Conservation (phyloP, 2,113 vertebrate species). For the Microcebus tavaratra region DNA sequence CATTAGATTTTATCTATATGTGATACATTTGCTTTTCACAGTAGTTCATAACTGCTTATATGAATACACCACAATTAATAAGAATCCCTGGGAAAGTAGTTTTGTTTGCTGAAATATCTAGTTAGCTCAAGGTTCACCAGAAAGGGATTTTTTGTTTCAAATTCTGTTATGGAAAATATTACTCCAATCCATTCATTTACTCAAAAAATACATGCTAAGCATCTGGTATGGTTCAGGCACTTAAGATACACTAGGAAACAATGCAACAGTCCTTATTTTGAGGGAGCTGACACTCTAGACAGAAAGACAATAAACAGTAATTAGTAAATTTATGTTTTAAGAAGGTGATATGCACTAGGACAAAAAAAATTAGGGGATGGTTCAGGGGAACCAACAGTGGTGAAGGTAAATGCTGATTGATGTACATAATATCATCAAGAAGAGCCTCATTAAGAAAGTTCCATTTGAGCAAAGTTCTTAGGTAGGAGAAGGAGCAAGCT, state of each 20-base stretch:
- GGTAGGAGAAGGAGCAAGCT: background rate
- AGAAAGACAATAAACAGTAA: background rate
- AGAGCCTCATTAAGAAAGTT: background rate
- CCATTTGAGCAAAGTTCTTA: background rate
- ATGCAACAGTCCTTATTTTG: background rate
- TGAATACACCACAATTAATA: background rate
- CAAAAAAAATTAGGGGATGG: background rate
- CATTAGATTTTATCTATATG: background rate
- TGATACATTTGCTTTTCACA: background rate
- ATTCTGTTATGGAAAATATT: background rate
- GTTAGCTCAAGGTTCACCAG: background rate
- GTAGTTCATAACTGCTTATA: background rate
- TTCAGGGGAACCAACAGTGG: background rate
- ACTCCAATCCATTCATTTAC: background rate
- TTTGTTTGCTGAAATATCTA: background rate
- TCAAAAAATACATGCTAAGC: background rate
- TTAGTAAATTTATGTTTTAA: background rate
- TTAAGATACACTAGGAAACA: background rate
- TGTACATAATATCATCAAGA: rapidly evolving
- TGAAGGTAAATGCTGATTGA: rapidly evolving
- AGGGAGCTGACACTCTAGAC: background rate
- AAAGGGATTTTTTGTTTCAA: background rate
- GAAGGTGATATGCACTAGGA: background rate
- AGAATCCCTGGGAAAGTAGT: background rate
- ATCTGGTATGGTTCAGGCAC: background rate